Percentiles rank a stretch among this genome's conserved stretches.
These are phyloP conservation scores for Mythimna lalbum DNA, from an alignment of 2,888 invertebrate species.

Conservation along the genomic window DNA sequence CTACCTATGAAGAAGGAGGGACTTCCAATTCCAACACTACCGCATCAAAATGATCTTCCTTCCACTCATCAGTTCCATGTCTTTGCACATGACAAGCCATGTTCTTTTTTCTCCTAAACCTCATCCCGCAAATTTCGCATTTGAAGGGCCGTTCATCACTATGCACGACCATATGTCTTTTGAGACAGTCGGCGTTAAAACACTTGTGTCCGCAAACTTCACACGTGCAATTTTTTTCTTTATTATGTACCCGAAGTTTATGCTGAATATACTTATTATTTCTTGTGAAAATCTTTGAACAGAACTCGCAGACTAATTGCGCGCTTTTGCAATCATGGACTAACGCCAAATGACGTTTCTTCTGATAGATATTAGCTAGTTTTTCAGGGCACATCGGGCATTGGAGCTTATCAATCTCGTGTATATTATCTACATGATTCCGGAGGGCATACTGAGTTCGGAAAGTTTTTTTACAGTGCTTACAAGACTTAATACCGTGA, in stretches of 20 bases:
- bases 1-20: background rate
- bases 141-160: slow-evolving; percentile 34
- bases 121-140: slow-evolving; percentile 43
- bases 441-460: slow-evolving; percentile 45
- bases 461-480: slow-evolving; percentile 69
- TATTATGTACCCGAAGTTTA: slow-evolving; percentile 68
- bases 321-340: slow-evolving; percentile 63
- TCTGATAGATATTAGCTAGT: slow-evolving; percentile 58
- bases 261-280: slow-evolving; percentile 67
- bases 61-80: slow-evolving; percentile 15
- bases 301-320: slow-evolving; percentile 75
- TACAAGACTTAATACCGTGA: slow-evolving; percentile 69
- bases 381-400: slow-evolving; percentile 61
- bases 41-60: background rate
- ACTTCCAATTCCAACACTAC: background rate
- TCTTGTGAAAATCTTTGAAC: slow-evolving; percentile 68
- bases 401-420: slow-evolving; percentile 48
- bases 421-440: slow-evolving; percentile 54
- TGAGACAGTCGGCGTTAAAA: slow-evolving; percentile 55
- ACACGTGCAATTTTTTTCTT: slow-evolving; percentile 67
- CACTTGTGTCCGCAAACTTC: slow-evolving; percentile 68
- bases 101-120: slow-evolving; percentile 47
- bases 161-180: slow-evolving; percentile 52
- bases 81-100: slow-evolving; percentile 37
- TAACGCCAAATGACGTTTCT: slow-evolving; percentile 64